Base-by-base conservation (phyloP, 1,140 invertebrate species). In the Choristoneura fumiferana region DNA sequence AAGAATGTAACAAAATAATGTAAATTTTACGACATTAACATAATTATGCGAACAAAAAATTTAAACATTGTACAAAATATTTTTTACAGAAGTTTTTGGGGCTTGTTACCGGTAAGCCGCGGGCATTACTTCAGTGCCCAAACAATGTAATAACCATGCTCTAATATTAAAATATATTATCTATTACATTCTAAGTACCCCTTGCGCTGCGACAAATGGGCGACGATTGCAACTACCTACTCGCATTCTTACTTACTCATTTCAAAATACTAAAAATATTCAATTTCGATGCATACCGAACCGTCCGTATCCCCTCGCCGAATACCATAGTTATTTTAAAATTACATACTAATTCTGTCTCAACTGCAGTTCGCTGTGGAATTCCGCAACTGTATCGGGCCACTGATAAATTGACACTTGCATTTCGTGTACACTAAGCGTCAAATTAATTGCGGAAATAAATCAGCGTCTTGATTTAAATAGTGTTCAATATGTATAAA, bases 1-100 rank as follows among this genome's bases (percentile, higher is more conserved):
- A 80, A 72, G 73, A 69, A 76, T 80, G 65, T 75, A 67, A 84
- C 81, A 71, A 78, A 73, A 71, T 70, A 64, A 71, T 63, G 60
- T 67, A 62, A 52, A 58, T 52, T 59, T 71, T 74, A 72, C 66
- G 65, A 62, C 61, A 73, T 68, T 62, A 79, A 78, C 65, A 76
- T 72, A 71, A 74, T 71, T 65, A 74, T 71, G 65, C 64, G 73
- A 79, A 78, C 70, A 74, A 76, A 76, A 72, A 73, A 66, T 69
- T 69, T 67, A 72, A 80, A 82, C 66, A 73, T 78, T 81, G 61
- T 81, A 84, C 74, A 77, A 81, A 84, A 84, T 84, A 84, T 82
- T 78, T 80, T 81, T 80, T 65, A 72, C 66, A 70, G 40, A 71
- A 60, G 57, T 69, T 63, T 58, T 64, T 58, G 18, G 43, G 43